Evolutionary conservation across 2,113 vertebrate genomes (phyloP).

Genomic region (Malurus elegans): DNA sequence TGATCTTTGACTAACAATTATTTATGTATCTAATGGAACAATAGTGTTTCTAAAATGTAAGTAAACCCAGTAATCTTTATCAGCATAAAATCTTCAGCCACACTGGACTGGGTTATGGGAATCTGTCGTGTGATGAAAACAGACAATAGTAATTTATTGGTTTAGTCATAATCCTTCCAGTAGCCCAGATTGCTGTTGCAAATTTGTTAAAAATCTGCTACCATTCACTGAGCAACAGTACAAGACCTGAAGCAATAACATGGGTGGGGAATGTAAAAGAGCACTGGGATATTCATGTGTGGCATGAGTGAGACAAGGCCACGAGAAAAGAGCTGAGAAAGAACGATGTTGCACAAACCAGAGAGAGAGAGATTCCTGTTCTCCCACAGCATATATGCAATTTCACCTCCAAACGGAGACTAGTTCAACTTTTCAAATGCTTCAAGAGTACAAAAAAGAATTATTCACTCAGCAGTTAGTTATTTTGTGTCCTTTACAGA

Average conservation of each 20-base stretch:
- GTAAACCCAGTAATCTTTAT: neutral
- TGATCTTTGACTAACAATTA: constrained; percentile 60
- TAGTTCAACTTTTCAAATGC: neutral
- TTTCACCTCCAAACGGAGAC: neutral
- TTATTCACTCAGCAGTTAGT: neutral
- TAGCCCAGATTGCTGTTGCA: constrained; percentile 61
- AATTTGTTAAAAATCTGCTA: constrained; percentile 65
- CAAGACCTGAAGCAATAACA: constrained; percentile 51
- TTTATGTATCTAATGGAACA: constrained; percentile 31
- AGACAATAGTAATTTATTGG: constrained; percentile 58
- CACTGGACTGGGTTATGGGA: constrained; percentile 41
- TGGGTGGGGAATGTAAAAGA: constrained; percentile 46
- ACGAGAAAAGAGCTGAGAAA: neutral
- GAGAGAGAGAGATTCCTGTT: neutral
- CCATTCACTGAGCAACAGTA: constrained; percentile 38
- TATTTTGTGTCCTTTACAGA: neutral
- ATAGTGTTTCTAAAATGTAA: constrained; percentile 9
- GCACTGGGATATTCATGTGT: neutral
- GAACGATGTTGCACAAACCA: neutral
- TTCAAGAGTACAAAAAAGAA: neutral
- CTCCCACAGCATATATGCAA: neutral
- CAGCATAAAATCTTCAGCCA: constrained; percentile 11
- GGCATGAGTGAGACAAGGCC: neutral
- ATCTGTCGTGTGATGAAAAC: constrained; percentile 18
- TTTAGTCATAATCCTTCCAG: constrained; percentile 60